Conservation (phyloP, 2,113 vertebrate genomes). For the Megaceryle torquata region DNA sequence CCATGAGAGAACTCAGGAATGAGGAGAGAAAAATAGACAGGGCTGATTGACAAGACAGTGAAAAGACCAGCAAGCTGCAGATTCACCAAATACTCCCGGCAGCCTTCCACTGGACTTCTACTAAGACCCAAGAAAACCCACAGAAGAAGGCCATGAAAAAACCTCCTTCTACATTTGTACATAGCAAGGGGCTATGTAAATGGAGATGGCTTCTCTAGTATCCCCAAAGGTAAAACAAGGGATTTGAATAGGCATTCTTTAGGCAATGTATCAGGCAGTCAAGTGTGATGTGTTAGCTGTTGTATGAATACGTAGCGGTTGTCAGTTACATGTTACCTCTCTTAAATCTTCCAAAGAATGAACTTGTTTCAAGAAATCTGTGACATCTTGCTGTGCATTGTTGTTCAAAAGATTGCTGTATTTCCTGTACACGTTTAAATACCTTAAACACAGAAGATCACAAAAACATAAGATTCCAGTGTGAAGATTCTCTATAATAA, state of each 20-base stretch:
- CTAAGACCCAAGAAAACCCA: background rate
- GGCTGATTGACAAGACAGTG: background rate
- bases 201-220: background rate
- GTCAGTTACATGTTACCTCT: slow-evolving; percentile 67
- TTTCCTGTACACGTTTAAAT: slow-evolving; percentile 83
- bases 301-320: background rate
- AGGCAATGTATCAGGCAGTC: background rate
- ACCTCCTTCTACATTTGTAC: background rate
- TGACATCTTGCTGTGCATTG: slow-evolving; percentile 72
- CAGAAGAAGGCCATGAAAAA: background rate
- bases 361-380: slow-evolving; percentile 78
- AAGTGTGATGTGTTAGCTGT: background rate
- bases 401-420: slow-evolving; percentile 83
- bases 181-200: background rate
- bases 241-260: background rate
- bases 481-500: background rate
- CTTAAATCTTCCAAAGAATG: slow-evolving; percentile 80
- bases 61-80: background rate
- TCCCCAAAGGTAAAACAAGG: background rate
- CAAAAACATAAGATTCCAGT: background rate
- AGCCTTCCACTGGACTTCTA: background rate
- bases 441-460: slow-evolving; percentile 74
- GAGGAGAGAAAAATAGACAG: background rate
- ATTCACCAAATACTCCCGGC: background rate
- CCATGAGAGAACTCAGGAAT: background rate